These are phyloP conservation scores for Aplodontia rufa DNA, from an alignment of 2,113 vertebrate species.

Conservation along the genomic window DNA sequence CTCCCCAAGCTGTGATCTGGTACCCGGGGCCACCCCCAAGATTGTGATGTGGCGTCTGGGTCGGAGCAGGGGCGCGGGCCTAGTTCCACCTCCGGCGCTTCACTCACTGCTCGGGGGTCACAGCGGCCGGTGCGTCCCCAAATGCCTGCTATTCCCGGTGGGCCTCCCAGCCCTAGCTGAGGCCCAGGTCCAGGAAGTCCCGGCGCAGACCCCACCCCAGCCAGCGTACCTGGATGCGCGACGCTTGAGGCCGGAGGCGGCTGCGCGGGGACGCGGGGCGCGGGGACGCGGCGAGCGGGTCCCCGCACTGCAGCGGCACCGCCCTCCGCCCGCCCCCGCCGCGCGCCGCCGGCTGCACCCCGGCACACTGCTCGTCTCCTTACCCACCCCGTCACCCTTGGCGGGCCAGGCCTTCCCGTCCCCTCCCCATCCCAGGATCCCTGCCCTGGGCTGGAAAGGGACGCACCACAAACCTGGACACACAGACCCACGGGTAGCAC, in stretches of 20 bases:
- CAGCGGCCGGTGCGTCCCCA: background rate
- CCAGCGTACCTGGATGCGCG: slow-evolving; percentile 58
- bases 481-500: background rate
- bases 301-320: slow-evolving; percentile 65
- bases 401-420: no score
- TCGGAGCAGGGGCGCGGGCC: background rate
- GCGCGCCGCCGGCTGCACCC: slow-evolving; percentile 12
- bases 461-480: no score
- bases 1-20: background rate
- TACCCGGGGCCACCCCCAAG: no score
- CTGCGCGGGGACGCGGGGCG: slow-evolving; percentile 12
- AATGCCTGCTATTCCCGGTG: background rate
- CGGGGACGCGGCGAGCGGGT: slow-evolving; percentile 1
- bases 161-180: background rate
- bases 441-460: background rate
- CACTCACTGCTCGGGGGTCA: background rate
- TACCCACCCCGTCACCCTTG: background rate
- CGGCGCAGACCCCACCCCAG: background rate
- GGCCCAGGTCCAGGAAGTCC: background rate
- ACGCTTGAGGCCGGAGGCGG: background rate
- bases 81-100: background rate
- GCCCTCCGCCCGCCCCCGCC: slow-evolving; percentile 53
- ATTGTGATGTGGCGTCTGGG: background rate
- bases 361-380: background rate
- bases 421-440: background rate